Evolutionary conservation across 2,113 vertebrate genomes (phyloP).

Genomic region (Pungitius pungitius): DNA sequence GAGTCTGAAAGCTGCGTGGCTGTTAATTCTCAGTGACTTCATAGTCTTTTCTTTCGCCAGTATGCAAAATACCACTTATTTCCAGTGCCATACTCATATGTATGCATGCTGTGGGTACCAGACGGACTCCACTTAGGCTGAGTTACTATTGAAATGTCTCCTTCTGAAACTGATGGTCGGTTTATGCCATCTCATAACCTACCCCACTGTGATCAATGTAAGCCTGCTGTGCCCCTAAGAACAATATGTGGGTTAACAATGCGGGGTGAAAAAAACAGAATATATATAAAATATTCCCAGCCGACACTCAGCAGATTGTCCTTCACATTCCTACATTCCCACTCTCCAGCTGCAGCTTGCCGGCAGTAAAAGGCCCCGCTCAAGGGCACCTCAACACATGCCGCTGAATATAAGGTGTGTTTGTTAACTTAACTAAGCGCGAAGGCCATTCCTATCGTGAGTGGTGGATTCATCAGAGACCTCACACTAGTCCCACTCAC

Average conservation of each 20-base stretch:
- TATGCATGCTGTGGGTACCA: not conserved
- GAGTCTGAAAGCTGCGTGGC: too few species aligned
- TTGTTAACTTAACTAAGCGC: not conserved
- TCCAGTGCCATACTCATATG: not conserved
- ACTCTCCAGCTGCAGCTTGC: not conserved
- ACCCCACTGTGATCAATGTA: not conserved
- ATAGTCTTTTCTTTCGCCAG: not conserved
- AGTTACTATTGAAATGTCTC: not conserved
- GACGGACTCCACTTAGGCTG: not conserved
- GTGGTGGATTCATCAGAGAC: not conserved
- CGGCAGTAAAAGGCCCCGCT: not conserved
- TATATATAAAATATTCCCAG: not conserved
- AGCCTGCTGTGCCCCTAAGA: not conserved
- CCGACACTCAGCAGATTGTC: not conserved
- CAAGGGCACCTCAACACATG: not conserved
- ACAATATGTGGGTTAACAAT: not conserved
- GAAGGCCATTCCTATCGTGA: not conserved
- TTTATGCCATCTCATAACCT: not conserved
- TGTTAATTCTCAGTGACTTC: too few species aligned
- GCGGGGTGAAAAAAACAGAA: not conserved
- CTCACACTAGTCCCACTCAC: not conserved
- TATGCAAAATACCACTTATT: not conserved
- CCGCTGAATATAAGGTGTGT: not conserved
- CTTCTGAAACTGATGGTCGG: not conserved
- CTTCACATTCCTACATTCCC: constrained; percentile 2